Evolutionary conservation across 92 coral and sea anemone species (phyloP), one percentile per base, ranked within the genome.

Genomic region (Parazoanthus darwini): DNA sequence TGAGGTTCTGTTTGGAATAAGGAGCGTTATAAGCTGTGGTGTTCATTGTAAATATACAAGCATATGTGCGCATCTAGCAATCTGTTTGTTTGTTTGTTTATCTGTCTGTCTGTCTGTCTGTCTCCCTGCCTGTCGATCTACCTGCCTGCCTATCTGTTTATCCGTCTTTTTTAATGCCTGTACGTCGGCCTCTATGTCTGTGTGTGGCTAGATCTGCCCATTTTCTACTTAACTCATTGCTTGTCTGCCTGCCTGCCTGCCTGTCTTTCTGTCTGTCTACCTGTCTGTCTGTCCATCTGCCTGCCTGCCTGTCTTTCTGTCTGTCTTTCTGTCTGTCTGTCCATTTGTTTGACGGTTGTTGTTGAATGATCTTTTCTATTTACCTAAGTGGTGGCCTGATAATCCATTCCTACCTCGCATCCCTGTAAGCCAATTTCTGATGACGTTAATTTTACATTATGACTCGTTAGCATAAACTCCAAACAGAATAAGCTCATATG

Each of bases 1-100:
- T 95, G 2, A 96, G 92, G 65, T 65, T 93, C 98, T 96, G 88
- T 77, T 88, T 78, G 39, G 38, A 74, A 82, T 75, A 39, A 54
- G 78, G 56, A 7, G 6, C 5, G 2, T 38, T 51, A 1, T 9
- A 16, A 51, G 58, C 16, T 51, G 58, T 51, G 58, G 58, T 51
- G 58, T 51, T 51, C 58, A 13, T 51, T 51, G 58, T 51, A 51
- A 51, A 51, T 51, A 10, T 51, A 13, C 1, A 51, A 51, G 8
- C 2, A 48, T 38, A 43, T 38, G 9, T 75, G 2, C n/a, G 1
- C 14, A 16, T 75, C 79, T 16, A 15, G n/a, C 79, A 15, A 13
- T 13, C 50, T 75, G 68, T 63, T 22, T 63, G 68, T 3, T 6
- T 63, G 25, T 63, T 0, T 63, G 23, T 11, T 25, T 20, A 0